A percentile compares a stretch with the other conserved stretches of the same genome.
Conservation (phyloP, 2,888 invertebrate species). For the Noctua janthe region DNA sequence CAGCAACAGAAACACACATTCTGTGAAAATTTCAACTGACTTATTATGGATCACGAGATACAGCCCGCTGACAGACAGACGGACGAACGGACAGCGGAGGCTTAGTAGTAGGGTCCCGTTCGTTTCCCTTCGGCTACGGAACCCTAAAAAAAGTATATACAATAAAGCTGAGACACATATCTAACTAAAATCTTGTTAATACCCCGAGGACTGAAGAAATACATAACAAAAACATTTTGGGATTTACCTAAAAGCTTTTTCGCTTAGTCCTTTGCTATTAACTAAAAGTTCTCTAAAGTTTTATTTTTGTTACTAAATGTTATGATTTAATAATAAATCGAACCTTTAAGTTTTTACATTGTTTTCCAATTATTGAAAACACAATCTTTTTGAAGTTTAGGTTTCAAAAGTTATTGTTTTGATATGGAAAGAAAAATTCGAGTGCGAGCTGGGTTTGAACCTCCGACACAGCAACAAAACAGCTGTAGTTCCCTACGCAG, state of each 20-base stretch:
- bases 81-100: too few species aligned
- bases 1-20: too few species aligned
- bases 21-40: too few species aligned
- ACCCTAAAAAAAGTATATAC: background rate
- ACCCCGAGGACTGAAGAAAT: background rate
- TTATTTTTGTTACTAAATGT: background rate
- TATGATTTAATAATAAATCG: background rate
- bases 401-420: background rate
- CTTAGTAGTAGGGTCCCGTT: too few species aligned
- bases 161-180: background rate
- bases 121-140: too few species aligned
- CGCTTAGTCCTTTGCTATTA: background rate
- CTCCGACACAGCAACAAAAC: too few species aligned
- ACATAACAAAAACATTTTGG: background rate
- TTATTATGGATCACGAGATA: too few species aligned
- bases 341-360: background rate
- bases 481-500: too few species aligned
- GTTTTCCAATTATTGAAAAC: background rate
- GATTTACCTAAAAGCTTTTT: slow-evolving; percentile 18
- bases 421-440: too few species aligned
- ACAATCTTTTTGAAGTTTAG: background rate
- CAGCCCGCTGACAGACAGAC: too few species aligned
- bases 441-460: too few species aligned
- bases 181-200: background rate
- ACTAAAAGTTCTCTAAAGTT: background rate